Evolutionary conservation across 2,113 vertebrate genomes (phyloP).

Genomic region (Galeopterus variegatus): DNA sequence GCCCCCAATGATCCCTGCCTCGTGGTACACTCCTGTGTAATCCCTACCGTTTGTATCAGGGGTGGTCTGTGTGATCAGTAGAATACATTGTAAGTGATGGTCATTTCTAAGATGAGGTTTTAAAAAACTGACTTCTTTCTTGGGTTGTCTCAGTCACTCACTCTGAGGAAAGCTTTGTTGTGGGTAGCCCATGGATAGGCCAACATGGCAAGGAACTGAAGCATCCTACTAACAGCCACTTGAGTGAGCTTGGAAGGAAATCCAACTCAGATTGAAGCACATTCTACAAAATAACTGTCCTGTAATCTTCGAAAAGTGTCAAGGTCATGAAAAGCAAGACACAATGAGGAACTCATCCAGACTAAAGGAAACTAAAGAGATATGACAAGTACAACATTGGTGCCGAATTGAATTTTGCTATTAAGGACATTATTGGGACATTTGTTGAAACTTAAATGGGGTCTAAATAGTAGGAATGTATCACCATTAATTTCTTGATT

Average conservation of each 20-base stretch:
- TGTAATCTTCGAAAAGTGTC: not conserved
- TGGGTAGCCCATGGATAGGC: not conserved
- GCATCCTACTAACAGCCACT: not conserved
- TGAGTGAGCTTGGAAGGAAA: slow-evolving; percentile 25
- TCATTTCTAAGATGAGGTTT: not conserved
- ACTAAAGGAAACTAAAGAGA: not conserved
- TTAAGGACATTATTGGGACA: not conserved
- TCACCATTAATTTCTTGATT: not conserved
- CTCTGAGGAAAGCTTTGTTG: not conserved
- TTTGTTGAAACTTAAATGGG: not conserved
- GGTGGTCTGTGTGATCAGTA: not conserved
- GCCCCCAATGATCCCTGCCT: not conserved
- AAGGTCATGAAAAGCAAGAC: not conserved
- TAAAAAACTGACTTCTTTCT: not conserved
- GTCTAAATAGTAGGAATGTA: not conserved
- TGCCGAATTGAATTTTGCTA: not conserved
- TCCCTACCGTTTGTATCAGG: not conserved
- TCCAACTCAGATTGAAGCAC: not conserved
- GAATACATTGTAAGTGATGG: not conserved
- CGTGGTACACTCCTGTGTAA: not conserved
- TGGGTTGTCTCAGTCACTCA: not conserved
- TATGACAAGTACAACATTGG: not conserved
- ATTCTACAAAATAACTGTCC: not conserved
- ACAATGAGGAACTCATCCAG: not conserved
- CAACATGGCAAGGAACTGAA: not conserved